Evolutionary conservation across 2,113 vertebrate genomes (phyloP).

Genomic region (Tyto alba): DNA sequence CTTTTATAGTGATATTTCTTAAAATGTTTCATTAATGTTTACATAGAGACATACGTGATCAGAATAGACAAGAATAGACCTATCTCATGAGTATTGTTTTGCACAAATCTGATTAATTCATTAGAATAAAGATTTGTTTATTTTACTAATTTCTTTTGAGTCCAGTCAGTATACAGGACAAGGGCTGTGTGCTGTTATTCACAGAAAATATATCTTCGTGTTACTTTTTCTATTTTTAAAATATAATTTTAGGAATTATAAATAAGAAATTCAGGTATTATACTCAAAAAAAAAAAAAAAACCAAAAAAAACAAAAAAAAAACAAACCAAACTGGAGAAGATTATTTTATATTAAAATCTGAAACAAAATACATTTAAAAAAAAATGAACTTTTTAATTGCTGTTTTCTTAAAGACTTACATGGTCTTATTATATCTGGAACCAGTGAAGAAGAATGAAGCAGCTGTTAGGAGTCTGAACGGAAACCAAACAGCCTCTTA

Average conservation of each 20-base stretch:
- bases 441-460: conserved; percentile 63
- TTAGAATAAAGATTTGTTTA: not conserved
- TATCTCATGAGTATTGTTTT: not conserved
- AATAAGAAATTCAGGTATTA: not conserved
- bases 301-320: too few species aligned
- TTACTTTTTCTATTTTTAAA: not conserved
- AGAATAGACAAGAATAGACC: not conserved
- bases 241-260: not conserved
- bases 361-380: not conserved
- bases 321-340: not conserved
- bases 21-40: not conserved
- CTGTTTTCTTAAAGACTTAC: conserved; percentile 51
- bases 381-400: not conserved
- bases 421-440: conserved; percentile 61
- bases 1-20: not conserved
- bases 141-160: not conserved
- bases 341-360: not conserved
- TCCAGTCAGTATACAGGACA: not conserved
- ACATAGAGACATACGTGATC: not conserved
- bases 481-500: conserved; percentile 55
- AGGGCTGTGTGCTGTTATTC: not conserved
- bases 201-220: not conserved
- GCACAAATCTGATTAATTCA: not conserved
- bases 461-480: conserved; percentile 62
- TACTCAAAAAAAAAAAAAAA: not conserved